Evolutionary conservation across 2,888 invertebrate genomes (phyloP).

Genomic region (Rhaphigaster nebulosa): DNA sequence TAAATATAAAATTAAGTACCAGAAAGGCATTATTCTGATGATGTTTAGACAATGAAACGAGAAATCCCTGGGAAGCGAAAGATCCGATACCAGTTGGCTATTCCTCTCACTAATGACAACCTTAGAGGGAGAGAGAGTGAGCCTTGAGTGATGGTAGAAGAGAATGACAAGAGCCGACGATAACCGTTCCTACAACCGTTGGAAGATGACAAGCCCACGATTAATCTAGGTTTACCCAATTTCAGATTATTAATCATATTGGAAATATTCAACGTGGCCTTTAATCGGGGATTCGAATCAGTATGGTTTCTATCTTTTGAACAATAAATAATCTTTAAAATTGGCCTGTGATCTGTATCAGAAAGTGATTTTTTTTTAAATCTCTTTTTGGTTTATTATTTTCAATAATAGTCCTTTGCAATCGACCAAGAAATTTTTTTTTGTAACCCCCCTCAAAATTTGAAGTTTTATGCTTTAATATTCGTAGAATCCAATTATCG

Average conservation of each 20-base stretch:
- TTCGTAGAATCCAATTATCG: too few species aligned
- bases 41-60: background rate
- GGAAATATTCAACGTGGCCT: background rate
- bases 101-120: background rate
- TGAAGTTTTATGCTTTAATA: too few species aligned
- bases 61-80: background rate
- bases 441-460: too few species aligned
- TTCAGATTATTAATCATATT: background rate
- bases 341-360: too few species aligned
- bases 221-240: slow-evolving; percentile 1
- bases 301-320: too few species aligned
- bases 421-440: too few species aligned
- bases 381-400: too few species aligned
- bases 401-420: too few species aligned
- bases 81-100: background rate
- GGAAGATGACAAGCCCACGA: background rate
- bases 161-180: background rate
- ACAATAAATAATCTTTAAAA: too few species aligned
- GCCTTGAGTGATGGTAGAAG: background rate
- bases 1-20: too few species aligned
- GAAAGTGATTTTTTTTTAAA: too few species aligned
- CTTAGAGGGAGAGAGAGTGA: background rate
- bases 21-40: too few species aligned
- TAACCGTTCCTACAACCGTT: background rate
- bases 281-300: background rate